Evolutionary conservation across 1,140 invertebrate genomes (phyloP).

Genomic region (Heliconius congener): DNA sequence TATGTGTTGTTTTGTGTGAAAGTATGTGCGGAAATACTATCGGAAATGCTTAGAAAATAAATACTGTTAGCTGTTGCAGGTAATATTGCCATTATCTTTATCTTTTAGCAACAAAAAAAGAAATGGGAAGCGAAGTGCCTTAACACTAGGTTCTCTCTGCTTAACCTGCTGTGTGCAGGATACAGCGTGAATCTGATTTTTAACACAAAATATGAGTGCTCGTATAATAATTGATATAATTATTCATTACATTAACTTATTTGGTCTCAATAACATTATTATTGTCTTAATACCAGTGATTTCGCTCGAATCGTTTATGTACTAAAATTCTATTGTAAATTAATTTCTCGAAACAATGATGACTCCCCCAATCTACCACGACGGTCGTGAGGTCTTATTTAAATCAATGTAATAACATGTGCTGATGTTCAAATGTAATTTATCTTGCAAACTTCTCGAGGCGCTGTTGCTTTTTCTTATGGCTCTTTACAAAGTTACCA

Average conservation of each 20-base stretch:
- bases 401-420: conserved; percentile 68
- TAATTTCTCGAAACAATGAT: conserved; percentile 22
- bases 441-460: conserved; percentile 56
- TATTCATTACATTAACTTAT: not conserved
- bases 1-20: conserved; percentile 16
- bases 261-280: not conserved
- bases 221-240: not conserved
- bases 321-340: conserved; percentile 11
- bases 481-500: conserved; percentile 65
- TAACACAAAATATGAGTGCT: not conserved
- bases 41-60: not conserved
- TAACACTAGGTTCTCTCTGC: no score
- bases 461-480: conserved; percentile 61
- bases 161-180: no score
- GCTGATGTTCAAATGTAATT: conserved; percentile 59
- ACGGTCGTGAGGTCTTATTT: conserved; percentile 53
- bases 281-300: not conserved
- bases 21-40: not conserved
- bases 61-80: not conserved
- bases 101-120: not conserved
- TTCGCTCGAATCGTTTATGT: not conserved
- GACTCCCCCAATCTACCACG: conserved; percentile 13
- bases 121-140: no score
- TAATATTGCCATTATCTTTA: not conserved
- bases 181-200: no score